A percentile compares a stretch with the other conserved stretches of the same genome.
Evolutionary conservation across 92 coral and sea anemone genomes (phyloP).

Genomic region (Anthopleura xanthogrammica): DNA sequence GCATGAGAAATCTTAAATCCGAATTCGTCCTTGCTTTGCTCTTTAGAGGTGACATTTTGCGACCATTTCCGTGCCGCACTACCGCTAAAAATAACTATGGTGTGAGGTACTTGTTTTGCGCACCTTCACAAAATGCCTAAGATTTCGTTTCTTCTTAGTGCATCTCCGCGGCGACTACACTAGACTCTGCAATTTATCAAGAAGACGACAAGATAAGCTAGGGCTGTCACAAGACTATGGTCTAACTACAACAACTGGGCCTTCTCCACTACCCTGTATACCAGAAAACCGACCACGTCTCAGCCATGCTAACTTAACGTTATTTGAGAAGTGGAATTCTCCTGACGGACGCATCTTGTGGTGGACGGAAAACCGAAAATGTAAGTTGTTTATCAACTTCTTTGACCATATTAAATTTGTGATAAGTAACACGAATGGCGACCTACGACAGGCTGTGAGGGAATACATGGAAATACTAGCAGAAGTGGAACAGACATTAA

Average conservation of each 20-base stretch:
- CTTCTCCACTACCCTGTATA: slow-evolving; percentile 20
- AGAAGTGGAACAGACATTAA: slow-evolving; percentile 23
- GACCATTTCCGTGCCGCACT: too few species aligned
- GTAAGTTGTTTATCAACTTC: slow-evolving; percentile 40
- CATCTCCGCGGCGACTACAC: slow-evolving; percentile 28
- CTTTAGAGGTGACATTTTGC: too few species aligned
- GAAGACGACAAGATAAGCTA: slow-evolving; percentile 25
- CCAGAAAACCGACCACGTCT: neutral
- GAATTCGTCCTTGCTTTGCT: too few species aligned
- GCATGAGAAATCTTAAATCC: too few species aligned
- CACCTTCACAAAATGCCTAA: neutral
- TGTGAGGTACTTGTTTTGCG: too few species aligned
- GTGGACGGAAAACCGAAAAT: slow-evolving; percentile 44
- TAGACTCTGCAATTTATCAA: slow-evolving; percentile 18
- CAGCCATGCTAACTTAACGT: neutral
- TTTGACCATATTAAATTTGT: slow-evolving; percentile 47
- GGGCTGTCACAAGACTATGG: slow-evolving; percentile 19
- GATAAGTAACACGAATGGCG: slow-evolving; percentile 37
- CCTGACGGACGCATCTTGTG: slow-evolving; percentile 46
- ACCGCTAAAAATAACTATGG: too few species aligned
- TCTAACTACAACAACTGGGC: neutral
- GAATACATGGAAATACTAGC: slow-evolving; percentile 33
- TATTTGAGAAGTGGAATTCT: neutral
- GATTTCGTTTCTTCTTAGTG: neutral
- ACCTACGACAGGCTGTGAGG: slow-evolving; percentile 32